These are phyloP conservation scores for Aptenodytes patagonicus DNA, from an alignment of 2,113 vertebrate genomes.

Conservation along the genomic window DNA sequence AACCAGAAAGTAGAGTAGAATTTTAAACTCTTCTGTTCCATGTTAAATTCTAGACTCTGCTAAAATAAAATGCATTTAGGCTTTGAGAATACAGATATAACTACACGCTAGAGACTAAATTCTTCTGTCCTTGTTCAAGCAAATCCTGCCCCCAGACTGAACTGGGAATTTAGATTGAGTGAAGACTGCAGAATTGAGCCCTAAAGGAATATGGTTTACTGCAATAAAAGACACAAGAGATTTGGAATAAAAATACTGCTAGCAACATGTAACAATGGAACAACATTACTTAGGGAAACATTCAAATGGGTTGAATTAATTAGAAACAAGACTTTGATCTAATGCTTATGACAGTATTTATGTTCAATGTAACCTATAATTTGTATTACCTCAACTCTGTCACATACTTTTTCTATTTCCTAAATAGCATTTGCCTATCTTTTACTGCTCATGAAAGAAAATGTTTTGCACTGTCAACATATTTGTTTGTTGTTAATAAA, in stretches of 20 bases:
- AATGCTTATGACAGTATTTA: slow-evolving; percentile 40
- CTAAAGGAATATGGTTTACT: slow-evolving; percentile 32
- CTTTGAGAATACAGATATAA: background rate
- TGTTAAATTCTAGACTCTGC: background rate
- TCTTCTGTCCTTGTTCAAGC: slow-evolving; percentile 40
- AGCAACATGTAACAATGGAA: background rate
- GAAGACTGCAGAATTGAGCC: slow-evolving; percentile 31
- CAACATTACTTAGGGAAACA: slow-evolving; percentile 5
- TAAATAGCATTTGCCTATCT: background rate
- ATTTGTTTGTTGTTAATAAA: slow-evolving; percentile 56
- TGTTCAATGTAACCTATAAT: slow-evolving; percentile 37
- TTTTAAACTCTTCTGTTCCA: background rate
- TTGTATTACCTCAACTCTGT: slow-evolving; percentile 40
- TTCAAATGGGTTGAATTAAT: slow-evolving; percentile 50
- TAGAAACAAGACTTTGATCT: slow-evolving; percentile 53
- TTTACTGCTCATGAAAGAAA: slow-evolving; percentile 21
- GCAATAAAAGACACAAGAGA: slow-evolving; percentile 3
- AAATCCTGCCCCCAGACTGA: slow-evolving; percentile 48
- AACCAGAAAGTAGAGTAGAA: background rate
- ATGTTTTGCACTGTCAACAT: slow-evolving; percentile 46
- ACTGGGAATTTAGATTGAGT: slow-evolving; percentile 37
- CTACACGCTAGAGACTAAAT: background rate
- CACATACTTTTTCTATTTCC: background rate
- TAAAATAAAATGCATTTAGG: background rate
- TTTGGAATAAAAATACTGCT: background rate